Percentiles rank a stretch among this genome's conserved stretches.
These are phyloP conservation scores for Glossophaga mutica DNA, from an alignment of 2,797 vertebrate species.

Conservation along the genomic window DNA sequence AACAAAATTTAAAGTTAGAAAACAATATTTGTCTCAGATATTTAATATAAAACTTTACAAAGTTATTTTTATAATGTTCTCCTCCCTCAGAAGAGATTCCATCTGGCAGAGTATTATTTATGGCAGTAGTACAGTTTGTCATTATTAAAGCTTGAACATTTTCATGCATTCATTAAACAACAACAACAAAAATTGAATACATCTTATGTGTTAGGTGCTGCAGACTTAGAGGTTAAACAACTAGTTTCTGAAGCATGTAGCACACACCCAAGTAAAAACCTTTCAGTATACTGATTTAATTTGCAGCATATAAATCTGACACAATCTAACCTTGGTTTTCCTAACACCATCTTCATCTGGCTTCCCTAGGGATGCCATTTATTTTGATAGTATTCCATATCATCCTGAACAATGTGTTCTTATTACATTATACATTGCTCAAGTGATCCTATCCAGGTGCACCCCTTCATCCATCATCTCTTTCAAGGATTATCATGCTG, in stretches of 20 bases:
- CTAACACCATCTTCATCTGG: neutral
- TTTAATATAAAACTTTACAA: neutral
- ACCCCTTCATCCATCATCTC: neutral
- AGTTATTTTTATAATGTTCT: constrained; percentile 32
- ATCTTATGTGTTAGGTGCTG: neutral
- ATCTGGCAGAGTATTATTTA: constrained; percentile 16
- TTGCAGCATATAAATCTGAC: neutral
- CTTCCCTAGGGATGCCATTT: neutral
- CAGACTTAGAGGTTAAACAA: neutral
- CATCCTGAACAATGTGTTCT: neutral
- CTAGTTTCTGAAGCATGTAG: neutral
- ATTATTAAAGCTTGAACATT: neutral
- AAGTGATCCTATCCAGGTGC: neutral
- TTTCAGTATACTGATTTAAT: neutral
- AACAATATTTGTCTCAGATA: neutral
- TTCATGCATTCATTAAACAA: constrained; percentile 8
- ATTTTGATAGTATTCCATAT: neutral
- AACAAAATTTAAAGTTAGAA: constrained; percentile 18
- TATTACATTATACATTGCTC: neutral
- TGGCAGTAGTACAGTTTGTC: constrained; percentile 9
- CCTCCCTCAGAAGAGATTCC: neutral
- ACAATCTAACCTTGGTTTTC: neutral
- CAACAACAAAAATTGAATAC: neutral
- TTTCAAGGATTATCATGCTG: neutral
- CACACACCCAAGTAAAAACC: neutral